phyloP scores from a whole-genome alignment of 2,888 invertebrate species.

The Andrena marginata region DNA sequence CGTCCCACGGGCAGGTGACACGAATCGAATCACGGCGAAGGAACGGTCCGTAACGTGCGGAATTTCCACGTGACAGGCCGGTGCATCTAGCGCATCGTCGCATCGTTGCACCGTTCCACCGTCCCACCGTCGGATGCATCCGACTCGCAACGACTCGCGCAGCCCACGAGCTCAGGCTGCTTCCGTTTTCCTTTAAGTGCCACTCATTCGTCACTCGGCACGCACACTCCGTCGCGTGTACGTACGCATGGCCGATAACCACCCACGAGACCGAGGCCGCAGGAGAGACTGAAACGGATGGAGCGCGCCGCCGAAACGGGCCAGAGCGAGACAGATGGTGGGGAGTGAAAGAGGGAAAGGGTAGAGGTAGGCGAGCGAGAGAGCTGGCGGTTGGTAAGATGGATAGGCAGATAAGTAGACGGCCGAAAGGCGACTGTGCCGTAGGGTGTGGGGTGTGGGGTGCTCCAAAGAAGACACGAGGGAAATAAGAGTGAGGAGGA shows the following conservation, averaged over 20 bases:
- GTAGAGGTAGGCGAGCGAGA: conserved; percentile 39
- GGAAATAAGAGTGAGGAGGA: conserved; percentile 35
- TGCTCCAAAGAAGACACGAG: conserved; percentile 15
- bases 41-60: neutral
- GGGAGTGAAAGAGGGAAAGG: neutral
- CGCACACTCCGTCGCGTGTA: conserved; percentile 62
- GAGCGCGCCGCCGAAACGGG: neutral
- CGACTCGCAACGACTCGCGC: conserved; percentile 23
- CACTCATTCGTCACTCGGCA: conserved; percentile 68
- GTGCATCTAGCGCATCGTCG: neutral
- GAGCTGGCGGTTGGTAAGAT: conserved; percentile 30
- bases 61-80: conserved; percentile 49
- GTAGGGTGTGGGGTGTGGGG: conserved; percentile 5
- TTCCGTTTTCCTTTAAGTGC: conserved; percentile 59
- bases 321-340: conserved; percentile 26
- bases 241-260: conserved; percentile 42
- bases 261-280: conserved; percentile 18
- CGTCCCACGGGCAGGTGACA: neutral
- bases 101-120: neutral
- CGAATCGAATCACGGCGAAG: neutral
- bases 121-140: neutral
- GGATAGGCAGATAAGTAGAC: conserved; percentile 33
- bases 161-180: conserved; percentile 3
- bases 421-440: conserved; percentile 16
- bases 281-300: conserved; percentile 32